phyloP scores from a whole-genome alignment of 1,140 invertebrate genomes.

The Cotesia typhae region DNA sequence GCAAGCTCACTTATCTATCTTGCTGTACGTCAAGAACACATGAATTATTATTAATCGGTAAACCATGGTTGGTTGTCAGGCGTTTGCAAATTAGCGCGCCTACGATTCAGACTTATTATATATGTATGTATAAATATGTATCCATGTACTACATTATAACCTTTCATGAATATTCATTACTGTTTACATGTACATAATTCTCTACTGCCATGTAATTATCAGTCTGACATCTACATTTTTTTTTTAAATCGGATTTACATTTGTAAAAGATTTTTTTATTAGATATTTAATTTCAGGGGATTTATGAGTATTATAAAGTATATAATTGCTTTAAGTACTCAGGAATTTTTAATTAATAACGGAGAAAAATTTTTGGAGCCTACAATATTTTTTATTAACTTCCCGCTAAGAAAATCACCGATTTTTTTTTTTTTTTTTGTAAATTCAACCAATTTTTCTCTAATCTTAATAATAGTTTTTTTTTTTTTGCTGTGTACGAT shows the following conservation, averaged over 20 bases:
- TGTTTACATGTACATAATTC: constrained; percentile 31
- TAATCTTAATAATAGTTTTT: no score
- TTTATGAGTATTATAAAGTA: no score
- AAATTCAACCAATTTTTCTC: no score
- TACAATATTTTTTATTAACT: no score
- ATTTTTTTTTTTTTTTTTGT: no score
- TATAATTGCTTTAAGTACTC: no score
- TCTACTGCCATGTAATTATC: constrained; percentile 12
- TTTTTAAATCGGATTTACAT: not conserved
- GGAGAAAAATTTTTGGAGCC: no score
- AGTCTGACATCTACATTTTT: constrained; percentile 10
- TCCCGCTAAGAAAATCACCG: no score
- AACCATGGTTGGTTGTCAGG: constrained; percentile 29
- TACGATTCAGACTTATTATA: constrained; percentile 17
- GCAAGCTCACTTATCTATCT: constrained; percentile 13
- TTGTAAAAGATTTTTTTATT: not conserved
- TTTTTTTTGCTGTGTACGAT: no score
- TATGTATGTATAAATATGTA: constrained; percentile 21
- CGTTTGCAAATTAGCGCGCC: constrained; percentile 31
- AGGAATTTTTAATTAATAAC: no score
- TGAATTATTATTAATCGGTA: constrained; percentile 36
- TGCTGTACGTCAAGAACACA: not conserved
- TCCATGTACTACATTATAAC: constrained; percentile 9
- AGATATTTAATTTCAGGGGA: no score
- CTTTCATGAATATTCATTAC: constrained; percentile 31